Conservation (phyloP, 2,113 vertebrate genomes). For the Micronycteris hirsuta region DNA sequence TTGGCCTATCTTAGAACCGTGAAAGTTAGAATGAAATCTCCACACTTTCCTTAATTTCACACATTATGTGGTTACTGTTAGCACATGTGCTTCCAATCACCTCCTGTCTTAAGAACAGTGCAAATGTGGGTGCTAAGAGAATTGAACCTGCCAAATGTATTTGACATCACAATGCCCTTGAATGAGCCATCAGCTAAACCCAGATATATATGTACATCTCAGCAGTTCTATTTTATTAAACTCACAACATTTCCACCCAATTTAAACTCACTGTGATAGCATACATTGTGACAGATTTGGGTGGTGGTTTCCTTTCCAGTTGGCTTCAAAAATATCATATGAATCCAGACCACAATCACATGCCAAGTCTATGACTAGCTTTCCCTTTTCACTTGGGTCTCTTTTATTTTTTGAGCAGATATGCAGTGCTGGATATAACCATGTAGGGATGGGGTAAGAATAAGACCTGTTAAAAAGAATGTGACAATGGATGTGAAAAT, state of each 20-base stretch:
- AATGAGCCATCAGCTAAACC: constrained; percentile 42
- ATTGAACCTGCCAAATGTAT: constrained; percentile 56
- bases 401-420: constrained; percentile 36
- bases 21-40: constrained; percentile 17
- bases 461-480: constrained; percentile 8
- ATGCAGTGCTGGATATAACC: not conserved
- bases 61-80: constrained; percentile 24
- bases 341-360: constrained; percentile 40
- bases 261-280: constrained; percentile 56
- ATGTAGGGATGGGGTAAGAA: not conserved
- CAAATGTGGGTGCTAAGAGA: constrained; percentile 60
- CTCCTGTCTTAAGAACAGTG: constrained; percentile 19
- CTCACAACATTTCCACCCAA: constrained; percentile 66
- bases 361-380: constrained; percentile 63
- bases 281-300: constrained; percentile 30
- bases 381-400: constrained; percentile 14
- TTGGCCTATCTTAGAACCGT: constrained; percentile 20
- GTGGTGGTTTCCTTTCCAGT: constrained; percentile 63
- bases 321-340: constrained; percentile 43
- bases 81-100: constrained; percentile 68
- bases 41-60: constrained; percentile 43
- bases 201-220: constrained; percentile 39
- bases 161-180: constrained; percentile 62
- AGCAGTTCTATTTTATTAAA: constrained; percentile 65
- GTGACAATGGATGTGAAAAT: constrained; percentile 51